These are phyloP conservation scores for Drosophila tanythrix DNA, from an alignment of 2,888 invertebrate genomes.

Conservation along the genomic window DNA sequence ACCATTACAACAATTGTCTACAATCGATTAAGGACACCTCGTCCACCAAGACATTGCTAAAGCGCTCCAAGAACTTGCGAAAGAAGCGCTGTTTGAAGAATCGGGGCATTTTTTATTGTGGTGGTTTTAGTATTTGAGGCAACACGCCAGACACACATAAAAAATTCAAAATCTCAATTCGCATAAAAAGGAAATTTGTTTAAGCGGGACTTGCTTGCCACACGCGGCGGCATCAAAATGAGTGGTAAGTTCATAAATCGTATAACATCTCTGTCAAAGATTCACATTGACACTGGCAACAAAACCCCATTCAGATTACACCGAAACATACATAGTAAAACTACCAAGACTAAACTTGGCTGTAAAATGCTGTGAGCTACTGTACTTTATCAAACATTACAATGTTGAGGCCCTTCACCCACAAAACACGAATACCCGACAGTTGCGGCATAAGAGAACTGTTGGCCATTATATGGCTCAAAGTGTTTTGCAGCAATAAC, in stretches of 20 bases:
- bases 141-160: background rate
- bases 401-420: conserved; percentile 13
- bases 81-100: conserved; percentile 57
- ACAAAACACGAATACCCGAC: conserved; percentile 17
- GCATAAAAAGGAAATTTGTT: conserved; percentile 40
- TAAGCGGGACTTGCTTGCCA: conserved; percentile 66
- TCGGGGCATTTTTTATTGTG: conserved; percentile 40
- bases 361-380: background rate
- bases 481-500: background rate
- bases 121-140: conserved; percentile 60
- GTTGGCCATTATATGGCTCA: background rate
- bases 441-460: background rate
- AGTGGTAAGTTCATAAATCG: conserved; percentile 65
- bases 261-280: background rate
- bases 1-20: conserved; percentile 32
- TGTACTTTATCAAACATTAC: background rate
- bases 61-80: conserved; percentile 66
- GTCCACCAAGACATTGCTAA: conserved; percentile 47
- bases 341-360: background rate
- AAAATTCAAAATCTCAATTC: conserved; percentile 24
- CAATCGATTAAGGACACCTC: conserved; percentile 28
- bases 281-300: background rate
- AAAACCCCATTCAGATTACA: background rate
- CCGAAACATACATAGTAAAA: background rate
- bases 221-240: conserved; percentile 74